Conservation (phyloP, 2,888 invertebrate species). For the Agonopterix alstromeriana region DNA sequence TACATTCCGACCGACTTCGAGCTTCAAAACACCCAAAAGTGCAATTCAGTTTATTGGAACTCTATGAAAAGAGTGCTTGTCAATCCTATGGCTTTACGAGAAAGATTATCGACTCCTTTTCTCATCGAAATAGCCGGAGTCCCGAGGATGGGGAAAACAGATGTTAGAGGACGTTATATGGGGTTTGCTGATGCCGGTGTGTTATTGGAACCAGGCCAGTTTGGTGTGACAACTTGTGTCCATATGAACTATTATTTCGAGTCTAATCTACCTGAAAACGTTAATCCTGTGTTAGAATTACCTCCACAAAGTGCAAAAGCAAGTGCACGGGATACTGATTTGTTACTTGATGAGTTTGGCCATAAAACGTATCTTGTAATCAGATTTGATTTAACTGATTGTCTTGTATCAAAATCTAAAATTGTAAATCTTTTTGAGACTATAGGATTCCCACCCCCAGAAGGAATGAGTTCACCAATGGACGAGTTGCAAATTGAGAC, state of each 20-base stretch:
- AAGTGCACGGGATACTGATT: conserved; percentile 34
- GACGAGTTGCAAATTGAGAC: conserved; percentile 32
- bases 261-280: conserved; percentile 29
- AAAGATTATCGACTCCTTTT: conserved; percentile 37
- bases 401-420: conserved; percentile 43
- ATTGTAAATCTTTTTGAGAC: conserved; percentile 36
- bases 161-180: conserved; percentile 54
- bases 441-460: conserved; percentile 38
- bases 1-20: conserved; percentile 43
- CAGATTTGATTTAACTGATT: conserved; percentile 50
- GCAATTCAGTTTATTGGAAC: conserved; percentile 56
- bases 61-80: conserved; percentile 56
- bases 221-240: conserved; percentile 39
- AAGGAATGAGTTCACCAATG: conserved; percentile 24
- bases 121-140: conserved; percentile 60
- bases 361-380: conserved; percentile 45
- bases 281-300: conserved; percentile 43
- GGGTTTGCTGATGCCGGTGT: conserved; percentile 49
- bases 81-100: conserved; percentile 29
- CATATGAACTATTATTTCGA: conserved; percentile 43
- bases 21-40: conserved; percentile 19
- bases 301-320: conserved; percentile 54
- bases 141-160: conserved; percentile 49
- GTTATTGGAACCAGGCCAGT: conserved; percentile 48
- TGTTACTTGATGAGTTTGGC: conserved; percentile 40